These are phyloP conservation scores for Nomada fabriciana DNA, from an alignment of 2,888 invertebrate species.

Conservation along the genomic window DNA sequence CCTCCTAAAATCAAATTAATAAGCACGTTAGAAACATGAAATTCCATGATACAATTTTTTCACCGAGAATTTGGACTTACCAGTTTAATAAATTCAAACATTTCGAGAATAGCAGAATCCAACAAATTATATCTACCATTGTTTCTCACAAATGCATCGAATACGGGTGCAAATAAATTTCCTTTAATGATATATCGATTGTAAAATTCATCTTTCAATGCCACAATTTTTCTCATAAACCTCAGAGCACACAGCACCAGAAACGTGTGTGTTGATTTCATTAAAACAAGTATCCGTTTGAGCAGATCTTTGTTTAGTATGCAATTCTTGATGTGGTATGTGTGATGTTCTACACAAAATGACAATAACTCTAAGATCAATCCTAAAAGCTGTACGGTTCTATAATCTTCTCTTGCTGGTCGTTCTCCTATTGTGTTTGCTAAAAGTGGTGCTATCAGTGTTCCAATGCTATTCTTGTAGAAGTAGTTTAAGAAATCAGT, in stretches of 20 bases:
- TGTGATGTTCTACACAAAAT: slow-evolving; percentile 99
- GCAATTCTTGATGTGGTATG: slow-evolving; percentile 99
- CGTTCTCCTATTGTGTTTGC: slow-evolving; percentile 96
- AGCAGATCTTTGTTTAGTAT: slow-evolving; percentile 98
- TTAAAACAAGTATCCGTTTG: slow-evolving; percentile 96
- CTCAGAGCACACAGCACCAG: slow-evolving; percentile 97
- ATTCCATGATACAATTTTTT: not conserved
- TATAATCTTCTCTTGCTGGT: slow-evolving; percentile 97
- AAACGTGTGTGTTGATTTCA: slow-evolving; percentile 99
- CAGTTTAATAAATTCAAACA: slow-evolving; percentile 99
- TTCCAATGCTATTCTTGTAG: slow-evolving; percentile 99
- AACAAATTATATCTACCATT: slow-evolving; percentile 99
- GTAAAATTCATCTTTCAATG: slow-evolving; percentile 99
- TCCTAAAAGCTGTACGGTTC: slow-evolving; percentile 97
- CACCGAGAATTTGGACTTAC: slow-evolving; percentile 79
- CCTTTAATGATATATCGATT: slow-evolving; percentile 98
- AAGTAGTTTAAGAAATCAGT: slow-evolving; percentile 99
- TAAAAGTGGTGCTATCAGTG: slow-evolving; percentile 97
- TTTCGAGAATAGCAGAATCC: slow-evolving; percentile 99
- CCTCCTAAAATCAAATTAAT: slow-evolving; percentile 86
- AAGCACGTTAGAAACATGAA: not conserved
- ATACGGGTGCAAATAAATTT: slow-evolving; percentile 97
- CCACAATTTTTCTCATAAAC: slow-evolving; percentile 98
- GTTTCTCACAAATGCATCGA: slow-evolving; percentile 98
- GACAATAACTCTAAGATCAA: slow-evolving; percentile 97